Evolutionary conservation across 2,113 vertebrate genomes (phyloP), one percentile per base, ranked within the genome.

Genomic region (Synchiropus splendidus): DNA sequence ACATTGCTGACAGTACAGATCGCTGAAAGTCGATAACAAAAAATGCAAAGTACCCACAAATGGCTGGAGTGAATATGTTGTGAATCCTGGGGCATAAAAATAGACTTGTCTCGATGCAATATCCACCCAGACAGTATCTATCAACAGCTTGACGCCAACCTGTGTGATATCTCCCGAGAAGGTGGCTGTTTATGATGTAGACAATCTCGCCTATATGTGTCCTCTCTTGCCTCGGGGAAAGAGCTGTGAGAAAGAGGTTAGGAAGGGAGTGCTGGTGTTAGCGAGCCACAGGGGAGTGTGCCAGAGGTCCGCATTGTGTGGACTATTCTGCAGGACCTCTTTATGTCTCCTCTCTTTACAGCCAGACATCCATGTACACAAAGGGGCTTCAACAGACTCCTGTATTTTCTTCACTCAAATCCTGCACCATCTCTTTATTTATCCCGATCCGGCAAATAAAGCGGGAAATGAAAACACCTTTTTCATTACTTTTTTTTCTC

Each of bases 401-500:
- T 31, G 45, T 44, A 31, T 46, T 56, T 39, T 44, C 64, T 61
- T 38, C 42, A 36, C 58, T 51, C 42, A 50, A 51, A 9, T 62
- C 56, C 33, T 55, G 48, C 64, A 56, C 54, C 57, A 71, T 64
- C 54, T 65, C 61, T 77, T 78, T 70, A 77, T 81, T 79, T 73
- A 69, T 63, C 63, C 42, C 18, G 36, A 78, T 75, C 45, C 70
- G 38, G 53, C 70, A 78, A 80, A 75, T 81, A 78, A 74, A 72
- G 61, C 58, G 42, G 56, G 55, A 72, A 82, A 79, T 80, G 60
- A 74, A 80, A 82, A 75, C 67, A 81, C 74, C 75, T 68, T 80
- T 75, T 82, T 79, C 65, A 74, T 82, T 78, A 75, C 72, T 79
- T 74, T 61, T 27, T n/a, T 72, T 63, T 68, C 48, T 72, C 66